These are phyloP conservation scores for Lordiphosa stackelbergi DNA, from an alignment of 1,140 invertebrate genomes.

Conservation along the genomic window DNA sequence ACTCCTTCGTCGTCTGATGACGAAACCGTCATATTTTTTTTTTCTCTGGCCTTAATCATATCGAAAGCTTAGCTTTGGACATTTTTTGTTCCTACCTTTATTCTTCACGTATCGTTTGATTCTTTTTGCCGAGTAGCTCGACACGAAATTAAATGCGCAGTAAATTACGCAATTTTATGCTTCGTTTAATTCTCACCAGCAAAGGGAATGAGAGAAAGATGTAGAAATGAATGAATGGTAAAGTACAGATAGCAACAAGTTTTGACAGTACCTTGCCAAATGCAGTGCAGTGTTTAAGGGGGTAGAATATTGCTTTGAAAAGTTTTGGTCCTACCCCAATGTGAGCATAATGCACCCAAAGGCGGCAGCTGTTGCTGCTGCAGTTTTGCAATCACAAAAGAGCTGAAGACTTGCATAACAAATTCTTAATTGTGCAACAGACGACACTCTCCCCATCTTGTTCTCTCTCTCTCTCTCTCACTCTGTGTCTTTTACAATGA, in stretches of 20 bases:
- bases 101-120: conserved; percentile 23
- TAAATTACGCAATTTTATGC: conserved; percentile 74
- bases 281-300: conserved; percentile 5
- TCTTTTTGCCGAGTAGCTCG: conserved; percentile 54
- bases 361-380: conserved; percentile 49
- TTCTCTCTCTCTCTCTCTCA: conserved; percentile 9
- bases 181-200: conserved; percentile 48
- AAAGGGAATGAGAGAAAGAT: conserved; percentile 1
- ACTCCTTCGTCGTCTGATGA: conserved; percentile 4
- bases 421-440: conserved; percentile 71
- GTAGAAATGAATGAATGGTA: neutral
- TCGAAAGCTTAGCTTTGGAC: conserved; percentile 49
- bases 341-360: conserved; percentile 56
- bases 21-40: conserved; percentile 37
- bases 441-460: conserved; percentile 10
- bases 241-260: conserved; percentile 38
- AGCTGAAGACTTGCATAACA: conserved; percentile 63
- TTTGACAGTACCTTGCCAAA: conserved; percentile 27
- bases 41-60: conserved; percentile 36
- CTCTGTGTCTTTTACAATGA: conserved; percentile 38
- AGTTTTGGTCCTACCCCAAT: conserved; percentile 58
- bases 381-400: conserved; percentile 17
- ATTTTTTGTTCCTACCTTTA: conserved; percentile 24
- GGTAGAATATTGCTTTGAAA: conserved; percentile 4
- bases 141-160: conserved; percentile 71